Evolutionary conservation across 2,113 vertebrate genomes (phyloP).

Genomic region (Stercorarius parasiticus): DNA sequence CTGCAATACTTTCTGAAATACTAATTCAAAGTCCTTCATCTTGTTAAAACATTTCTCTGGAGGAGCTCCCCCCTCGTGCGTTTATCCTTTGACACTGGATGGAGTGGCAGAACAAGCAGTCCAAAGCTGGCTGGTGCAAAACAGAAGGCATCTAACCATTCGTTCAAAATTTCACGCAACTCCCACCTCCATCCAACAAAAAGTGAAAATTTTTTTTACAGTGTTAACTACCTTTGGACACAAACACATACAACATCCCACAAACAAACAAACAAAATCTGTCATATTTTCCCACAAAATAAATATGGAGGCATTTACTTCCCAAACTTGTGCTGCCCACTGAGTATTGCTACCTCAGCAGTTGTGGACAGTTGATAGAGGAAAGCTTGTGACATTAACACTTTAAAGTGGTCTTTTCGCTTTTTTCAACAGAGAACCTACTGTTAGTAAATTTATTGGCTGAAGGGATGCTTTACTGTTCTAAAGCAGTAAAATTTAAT

Average conservation of each 20-base stretch:
- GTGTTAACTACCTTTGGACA: background rate
- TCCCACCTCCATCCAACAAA: background rate
- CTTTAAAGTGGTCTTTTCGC: background rate
- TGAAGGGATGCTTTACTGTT: background rate
- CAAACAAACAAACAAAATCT: background rate
- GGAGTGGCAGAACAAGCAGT: background rate
- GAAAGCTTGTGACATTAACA: background rate
- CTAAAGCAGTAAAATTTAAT: background rate
- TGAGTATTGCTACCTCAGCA: background rate
- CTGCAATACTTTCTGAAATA: background rate
- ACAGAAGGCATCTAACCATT: background rate
- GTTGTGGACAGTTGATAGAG: background rate
- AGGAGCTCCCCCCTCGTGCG: background rate
- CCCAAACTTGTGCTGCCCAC: background rate
- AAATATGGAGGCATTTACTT: background rate
- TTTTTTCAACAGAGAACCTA: background rate
- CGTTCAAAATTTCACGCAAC: background rate
- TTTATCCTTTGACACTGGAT: background rate
- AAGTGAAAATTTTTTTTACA: background rate
- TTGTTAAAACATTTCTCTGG: background rate
- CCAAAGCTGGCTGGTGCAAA: background rate
- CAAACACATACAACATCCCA: background rate
- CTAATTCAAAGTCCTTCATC: background rate
- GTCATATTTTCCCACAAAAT: background rate
- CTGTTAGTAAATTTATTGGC: background rate